Percentiles rank a stretch among this genome's conserved stretches.
Conservation (phyloP, 2,797 vertebrate species). For the Sarcophilus harrisii region DNA sequence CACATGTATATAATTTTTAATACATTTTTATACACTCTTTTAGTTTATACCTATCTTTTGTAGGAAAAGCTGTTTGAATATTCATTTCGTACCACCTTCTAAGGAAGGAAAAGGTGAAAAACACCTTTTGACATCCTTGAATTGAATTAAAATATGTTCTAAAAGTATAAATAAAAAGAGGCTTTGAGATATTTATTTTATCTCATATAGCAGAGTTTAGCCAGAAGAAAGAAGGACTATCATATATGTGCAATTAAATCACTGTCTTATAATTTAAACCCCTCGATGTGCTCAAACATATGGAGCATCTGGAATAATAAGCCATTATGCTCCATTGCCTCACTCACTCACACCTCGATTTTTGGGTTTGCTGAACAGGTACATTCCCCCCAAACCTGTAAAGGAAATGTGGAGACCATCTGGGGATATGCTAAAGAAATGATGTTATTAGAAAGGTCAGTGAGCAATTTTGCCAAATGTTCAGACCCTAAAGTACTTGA, state of each 20-base stretch:
- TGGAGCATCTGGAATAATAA: slow-evolving; percentile 51
- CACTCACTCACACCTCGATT: slow-evolving; percentile 52
- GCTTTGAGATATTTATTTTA: slow-evolving; percentile 25
- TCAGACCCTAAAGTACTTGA: slow-evolving; percentile 58
- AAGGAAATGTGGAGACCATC: slow-evolving; percentile 37
- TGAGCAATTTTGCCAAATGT: slow-evolving; percentile 57
- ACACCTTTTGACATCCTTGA: slow-evolving; percentile 14
- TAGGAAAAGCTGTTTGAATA: not conserved
- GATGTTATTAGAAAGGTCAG: slow-evolving; percentile 49
- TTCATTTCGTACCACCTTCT: not conserved
- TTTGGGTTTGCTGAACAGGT: slow-evolving; percentile 51
- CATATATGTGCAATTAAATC: slow-evolving; percentile 49
- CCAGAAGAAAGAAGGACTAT: slow-evolving; percentile 62
- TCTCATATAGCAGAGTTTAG: not conserved
- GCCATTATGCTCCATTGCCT: slow-evolving; percentile 65
- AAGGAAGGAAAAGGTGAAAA: not conserved
- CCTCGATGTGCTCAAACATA: slow-evolving; percentile 49
- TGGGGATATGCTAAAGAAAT: slow-evolving; percentile 64
- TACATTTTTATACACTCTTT: no score
- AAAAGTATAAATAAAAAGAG: slow-evolving; percentile 49
- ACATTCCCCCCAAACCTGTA: slow-evolving; percentile 45
- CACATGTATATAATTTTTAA: not conserved
- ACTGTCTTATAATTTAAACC: slow-evolving; percentile 20
- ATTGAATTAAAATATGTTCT: slow-evolving; percentile 1
- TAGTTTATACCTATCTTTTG: not conserved